Base-by-base conservation (phyloP, 2,113 vertebrate species). In the Bubo scandiacus region DNA sequence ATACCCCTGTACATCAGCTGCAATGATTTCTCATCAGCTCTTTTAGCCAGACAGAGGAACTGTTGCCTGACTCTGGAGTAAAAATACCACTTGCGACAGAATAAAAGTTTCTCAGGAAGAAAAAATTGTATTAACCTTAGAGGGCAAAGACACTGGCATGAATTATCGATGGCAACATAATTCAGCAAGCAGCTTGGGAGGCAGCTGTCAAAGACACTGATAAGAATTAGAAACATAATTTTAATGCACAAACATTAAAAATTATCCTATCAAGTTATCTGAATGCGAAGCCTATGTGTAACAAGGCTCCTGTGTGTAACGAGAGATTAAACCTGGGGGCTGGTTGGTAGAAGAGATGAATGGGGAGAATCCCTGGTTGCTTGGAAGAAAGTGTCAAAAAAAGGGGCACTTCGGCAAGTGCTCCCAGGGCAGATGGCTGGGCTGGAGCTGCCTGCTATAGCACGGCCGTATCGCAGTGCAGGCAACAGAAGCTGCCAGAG, bases 391-490 rank as follows among this genome's bases (percentile, higher is more conserved):
- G 36, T 1, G 3, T 20, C 32, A 38, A 51, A 12, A 45, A 40
- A 52, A 38, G 22, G 74, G 45, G 15, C 29, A 3, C 51, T 29
- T 20, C 5, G 0, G 6, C 21, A 51, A 20, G 49, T 10, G 40
- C 42, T 63, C 57, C 63, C 57, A 22, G 3, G 9, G 42, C 10
- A 34, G 57, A 32, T 2, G 43, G 87, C 6, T 3, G 13, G 27
- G 10, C 3, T 4, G 18, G 54, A 62, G 38, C 40, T 14, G 67
- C 29, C 2, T 2, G 3, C 14, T 19, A 7, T 2, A 2, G 73
- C 63, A 36, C 57, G 34, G 66, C 66, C 51, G 2, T 4, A 23
- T 8, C 6, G 11, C 63, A 23, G 2, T 1, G 16, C 32, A 12
- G 52, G 34, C 36, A 18, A 25, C 9, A 30, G 74, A 10, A 15